A percentile compares a stretch with the other conserved stretches of the same genome.
Conservation (phyloP, 1,140 invertebrate genomes). For the Drosophila micromelanica region DNA sequence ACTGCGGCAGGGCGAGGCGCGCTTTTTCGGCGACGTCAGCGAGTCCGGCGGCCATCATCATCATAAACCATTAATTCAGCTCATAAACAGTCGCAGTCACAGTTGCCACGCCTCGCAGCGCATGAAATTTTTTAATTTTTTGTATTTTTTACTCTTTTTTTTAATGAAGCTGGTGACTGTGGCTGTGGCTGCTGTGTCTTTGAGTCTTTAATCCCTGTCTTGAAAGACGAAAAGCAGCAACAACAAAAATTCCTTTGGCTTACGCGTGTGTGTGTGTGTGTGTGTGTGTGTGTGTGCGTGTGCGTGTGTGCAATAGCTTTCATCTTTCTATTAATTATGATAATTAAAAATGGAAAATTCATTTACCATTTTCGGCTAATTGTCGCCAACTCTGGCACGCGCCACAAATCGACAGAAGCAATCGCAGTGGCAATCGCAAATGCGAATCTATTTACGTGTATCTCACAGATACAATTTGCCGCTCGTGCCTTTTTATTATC, state of each 20-base stretch:
- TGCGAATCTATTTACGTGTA: slow-evolving; percentile 27
- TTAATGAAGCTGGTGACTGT: slow-evolving; percentile 1
- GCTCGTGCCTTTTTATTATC: slow-evolving; percentile 53
- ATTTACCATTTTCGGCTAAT: slow-evolving; percentile 77
- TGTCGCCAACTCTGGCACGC: slow-evolving; percentile 47
- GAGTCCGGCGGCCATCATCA: slow-evolving; percentile 54
- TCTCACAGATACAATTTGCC: slow-evolving; percentile 43
- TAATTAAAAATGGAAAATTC: slow-evolving; percentile 63
- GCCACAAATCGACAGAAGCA: slow-evolving; percentile 22
- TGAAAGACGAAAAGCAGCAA: not conserved
- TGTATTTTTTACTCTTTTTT: slow-evolving; percentile 1
- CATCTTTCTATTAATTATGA: slow-evolving; percentile 68
- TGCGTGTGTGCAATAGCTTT: slow-evolving; percentile 9
- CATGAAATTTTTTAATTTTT: slow-evolving; percentile 18
- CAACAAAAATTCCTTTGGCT: not conserved
- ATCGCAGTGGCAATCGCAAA: slow-evolving; percentile 31
- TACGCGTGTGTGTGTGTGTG: too few relatives aligned
- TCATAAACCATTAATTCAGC: slow-evolving; percentile 75
- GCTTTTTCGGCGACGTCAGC: slow-evolving; percentile 8
- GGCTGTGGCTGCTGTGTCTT: slow-evolving; percentile 11
- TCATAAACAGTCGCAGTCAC: slow-evolving; percentile 53
- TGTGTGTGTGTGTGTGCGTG: not conserved
- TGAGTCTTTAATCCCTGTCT: slow-evolving; percentile 6
- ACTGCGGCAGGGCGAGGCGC: slow-evolving; percentile 30
- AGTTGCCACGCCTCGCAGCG: slow-evolving; percentile 43